These are phyloP conservation scores for Scomberomorus guttatus DNA, from an alignment of 2,797 vertebrate species.

Conservation along the genomic window DNA sequence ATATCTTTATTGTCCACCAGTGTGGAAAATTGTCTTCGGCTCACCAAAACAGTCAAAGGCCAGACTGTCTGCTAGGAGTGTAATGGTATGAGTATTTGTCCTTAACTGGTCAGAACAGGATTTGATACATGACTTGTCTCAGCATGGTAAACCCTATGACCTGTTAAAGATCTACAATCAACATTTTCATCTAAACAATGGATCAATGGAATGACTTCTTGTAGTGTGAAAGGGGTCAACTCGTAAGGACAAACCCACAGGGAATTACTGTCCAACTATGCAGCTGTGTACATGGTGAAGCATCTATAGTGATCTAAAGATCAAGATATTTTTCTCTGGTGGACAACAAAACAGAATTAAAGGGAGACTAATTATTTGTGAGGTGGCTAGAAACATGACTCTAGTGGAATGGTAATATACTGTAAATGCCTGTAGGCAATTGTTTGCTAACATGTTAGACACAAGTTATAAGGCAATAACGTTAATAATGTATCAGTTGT, in stretches of 20 bases:
- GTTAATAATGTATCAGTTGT: background rate
- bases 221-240: background rate
- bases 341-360: background rate
- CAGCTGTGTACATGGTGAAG: background rate
- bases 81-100: background rate
- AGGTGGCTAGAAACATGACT: background rate
- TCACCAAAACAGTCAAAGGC: slow-evolving; percentile 1
- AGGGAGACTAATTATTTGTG: background rate
- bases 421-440: background rate
- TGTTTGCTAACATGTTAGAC: background rate
- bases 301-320: background rate
- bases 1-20: no score
- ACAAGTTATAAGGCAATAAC: background rate
- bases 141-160: background rate
- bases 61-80: slow-evolving; percentile 1
- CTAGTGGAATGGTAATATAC: background rate
- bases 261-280: background rate
- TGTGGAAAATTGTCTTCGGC: background rate
- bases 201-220: background rate
- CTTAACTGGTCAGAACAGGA: background rate
- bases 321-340: background rate
- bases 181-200: slow-evolving; percentile 1
- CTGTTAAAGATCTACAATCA: background rate
- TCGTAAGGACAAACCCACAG: background rate
- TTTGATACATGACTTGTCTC: background rate